phyloP scores from a whole-genome alignment of 2,113 vertebrate species.

The Morone saxatilis region DNA sequence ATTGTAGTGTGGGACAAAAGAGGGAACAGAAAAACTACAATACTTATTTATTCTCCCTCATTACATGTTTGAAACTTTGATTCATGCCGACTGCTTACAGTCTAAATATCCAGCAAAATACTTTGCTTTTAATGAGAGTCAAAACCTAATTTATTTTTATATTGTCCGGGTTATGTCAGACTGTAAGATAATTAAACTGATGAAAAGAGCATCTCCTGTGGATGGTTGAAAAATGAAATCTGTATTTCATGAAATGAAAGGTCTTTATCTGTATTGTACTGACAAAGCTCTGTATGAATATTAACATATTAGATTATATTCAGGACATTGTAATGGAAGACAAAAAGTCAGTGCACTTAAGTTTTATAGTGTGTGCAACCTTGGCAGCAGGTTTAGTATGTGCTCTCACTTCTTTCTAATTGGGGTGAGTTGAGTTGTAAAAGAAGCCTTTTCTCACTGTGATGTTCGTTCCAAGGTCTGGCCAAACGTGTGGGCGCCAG shows the following conservation, averaged over 20 bases:
- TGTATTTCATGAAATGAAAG: not conserved
- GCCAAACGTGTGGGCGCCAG: slow-evolving; percentile 97
- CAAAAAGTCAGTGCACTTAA: not conserved
- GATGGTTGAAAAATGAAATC: not conserved
- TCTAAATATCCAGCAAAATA: not conserved
- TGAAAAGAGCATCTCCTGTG: not conserved
- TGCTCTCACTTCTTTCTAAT: not conserved
- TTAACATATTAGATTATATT: not conserved
- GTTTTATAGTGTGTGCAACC: not conserved
- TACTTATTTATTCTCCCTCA: not conserved
- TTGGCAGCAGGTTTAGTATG: not conserved
- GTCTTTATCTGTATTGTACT: not conserved
- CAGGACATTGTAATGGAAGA: not conserved
- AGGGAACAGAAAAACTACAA: not conserved
- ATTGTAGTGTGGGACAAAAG: not conserved
- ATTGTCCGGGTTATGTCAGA: not conserved
- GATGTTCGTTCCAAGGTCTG: slow-evolving; percentile 85
- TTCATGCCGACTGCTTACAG: not conserved
- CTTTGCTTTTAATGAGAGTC: not conserved
- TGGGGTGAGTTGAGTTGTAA: not conserved
- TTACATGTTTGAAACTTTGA: not conserved
- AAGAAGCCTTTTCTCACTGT: slow-evolving; percentile 6
- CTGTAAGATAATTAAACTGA: too few relatives aligned
- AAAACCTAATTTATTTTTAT: not conserved
- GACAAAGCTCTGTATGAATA: not conserved